These are phyloP conservation scores for Ceyx erithaca DNA, from an alignment of 2,797 vertebrate genomes.

Conservation along the genomic window DNA sequence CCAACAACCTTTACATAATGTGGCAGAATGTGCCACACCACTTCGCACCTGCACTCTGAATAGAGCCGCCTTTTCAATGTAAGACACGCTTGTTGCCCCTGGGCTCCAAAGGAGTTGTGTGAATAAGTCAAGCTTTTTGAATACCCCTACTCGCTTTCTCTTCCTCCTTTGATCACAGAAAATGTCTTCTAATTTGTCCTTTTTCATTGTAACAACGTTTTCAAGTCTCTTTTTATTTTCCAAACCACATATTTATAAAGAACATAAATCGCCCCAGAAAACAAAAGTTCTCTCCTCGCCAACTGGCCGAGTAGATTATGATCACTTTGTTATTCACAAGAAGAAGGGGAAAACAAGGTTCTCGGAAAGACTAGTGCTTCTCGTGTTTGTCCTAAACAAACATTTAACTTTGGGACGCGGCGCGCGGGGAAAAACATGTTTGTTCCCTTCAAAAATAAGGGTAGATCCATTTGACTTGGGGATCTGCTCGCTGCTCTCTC, in stretches of 20 bases:
- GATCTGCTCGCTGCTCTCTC: not conserved
- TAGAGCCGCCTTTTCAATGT: conserved; percentile 91
- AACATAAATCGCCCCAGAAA: conserved; percentile 77
- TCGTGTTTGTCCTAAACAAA: conserved; percentile 56
- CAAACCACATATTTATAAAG: conserved; percentile 82
- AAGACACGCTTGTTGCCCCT: conserved; percentile 97
- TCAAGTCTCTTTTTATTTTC: conserved; percentile 83
- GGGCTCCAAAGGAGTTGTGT: conserved; percentile 92
- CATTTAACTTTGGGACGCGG: conserved; percentile 28
- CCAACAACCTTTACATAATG: conserved; percentile 96
- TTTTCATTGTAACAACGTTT: conserved; percentile 87
- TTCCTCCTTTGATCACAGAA: conserved; percentile 90
- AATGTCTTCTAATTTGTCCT: conserved; percentile 91
- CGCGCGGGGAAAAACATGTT: not conserved
- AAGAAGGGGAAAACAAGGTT: conserved; percentile 50
- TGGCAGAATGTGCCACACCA: conserved; percentile 90
- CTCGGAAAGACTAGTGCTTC: conserved; percentile 51
- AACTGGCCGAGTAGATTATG: conserved; percentile 67
- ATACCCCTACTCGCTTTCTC: conserved; percentile 85
- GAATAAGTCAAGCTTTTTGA: conserved; percentile 90
- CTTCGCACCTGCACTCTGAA: conserved; percentile 99
- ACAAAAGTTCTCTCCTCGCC: conserved; percentile 74
- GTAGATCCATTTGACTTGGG: not conserved
- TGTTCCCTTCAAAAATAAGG: not conserved
- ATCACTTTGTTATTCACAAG: conserved; percentile 53